These are phyloP conservation scores for Chionomys nivalis DNA, from an alignment of 2,113 vertebrate species.

Conservation along the genomic window DNA sequence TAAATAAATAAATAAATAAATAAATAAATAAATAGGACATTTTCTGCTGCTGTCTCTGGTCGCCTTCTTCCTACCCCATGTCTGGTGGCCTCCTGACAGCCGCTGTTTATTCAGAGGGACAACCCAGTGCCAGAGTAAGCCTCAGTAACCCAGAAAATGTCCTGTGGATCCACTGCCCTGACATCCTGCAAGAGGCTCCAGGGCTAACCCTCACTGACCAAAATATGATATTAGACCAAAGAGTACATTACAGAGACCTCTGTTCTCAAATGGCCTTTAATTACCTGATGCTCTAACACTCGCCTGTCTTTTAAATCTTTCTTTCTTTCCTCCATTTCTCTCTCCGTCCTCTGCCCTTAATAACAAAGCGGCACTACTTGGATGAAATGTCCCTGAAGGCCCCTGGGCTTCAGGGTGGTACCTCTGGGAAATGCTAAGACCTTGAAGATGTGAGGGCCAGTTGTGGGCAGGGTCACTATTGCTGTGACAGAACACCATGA, in stretches of 20 bases:
- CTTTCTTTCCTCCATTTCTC: not conserved
- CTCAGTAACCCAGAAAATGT: slow-evolving; percentile 23
- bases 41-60: not conserved
- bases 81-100: not conserved
- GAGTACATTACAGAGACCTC: not conserved
- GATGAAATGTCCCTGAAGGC: not conserved
- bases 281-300: not conserved
- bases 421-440: not conserved
- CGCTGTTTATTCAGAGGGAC: slow-evolving; percentile 34
- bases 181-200: slow-evolving; percentile 22
- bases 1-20: slow-evolving; percentile 10
- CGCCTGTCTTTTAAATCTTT: not conserved
- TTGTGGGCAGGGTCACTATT: not conserved
- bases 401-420: not conserved
- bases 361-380: not conserved
- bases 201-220: not conserved
- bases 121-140: not conserved
- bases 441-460: not conserved
- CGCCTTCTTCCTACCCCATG: not conserved
- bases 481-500: not conserved
- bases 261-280: not conserved
- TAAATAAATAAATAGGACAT: not conserved
- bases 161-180: not conserved
- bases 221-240: not conserved
- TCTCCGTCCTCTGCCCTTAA: not conserved